Conservation (phyloP, 2,888 invertebrate genomes). For the Machimus rusticus region DNA sequence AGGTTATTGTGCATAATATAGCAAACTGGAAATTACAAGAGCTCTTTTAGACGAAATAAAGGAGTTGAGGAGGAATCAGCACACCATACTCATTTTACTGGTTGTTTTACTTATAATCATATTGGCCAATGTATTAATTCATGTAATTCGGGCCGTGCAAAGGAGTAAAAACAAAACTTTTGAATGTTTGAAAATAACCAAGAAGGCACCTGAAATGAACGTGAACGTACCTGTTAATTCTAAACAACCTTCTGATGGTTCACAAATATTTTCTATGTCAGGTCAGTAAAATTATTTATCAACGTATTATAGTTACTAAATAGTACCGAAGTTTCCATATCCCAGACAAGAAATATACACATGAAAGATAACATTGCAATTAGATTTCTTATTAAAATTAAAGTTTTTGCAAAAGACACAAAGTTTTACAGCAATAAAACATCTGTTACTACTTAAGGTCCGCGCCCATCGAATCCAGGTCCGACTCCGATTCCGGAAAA, state of each 20-base stretch:
- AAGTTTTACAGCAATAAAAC: too few species aligned
- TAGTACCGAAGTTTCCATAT: background rate
- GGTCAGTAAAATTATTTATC: background rate
- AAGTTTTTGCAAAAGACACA: too few species aligned
- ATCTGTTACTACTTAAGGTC: too few species aligned
- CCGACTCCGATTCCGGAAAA: too few species aligned
- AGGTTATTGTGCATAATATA: slow-evolving; percentile 40
- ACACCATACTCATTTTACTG: slow-evolving; percentile 54
- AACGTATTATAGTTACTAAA: background rate
- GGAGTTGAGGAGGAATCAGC: slow-evolving; percentile 54
- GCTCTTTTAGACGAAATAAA: slow-evolving; percentile 54
- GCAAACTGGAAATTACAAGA: slow-evolving; percentile 49
- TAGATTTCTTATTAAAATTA: background rate
- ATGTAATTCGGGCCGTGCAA: background rate
- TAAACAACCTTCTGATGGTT: background rate
- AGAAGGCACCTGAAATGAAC: background rate
- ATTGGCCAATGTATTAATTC: slow-evolving; percentile 22
- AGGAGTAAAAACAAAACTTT: background rate
- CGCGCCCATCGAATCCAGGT: too few species aligned
- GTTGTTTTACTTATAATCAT: slow-evolving; percentile 54
- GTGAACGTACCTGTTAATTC: background rate
- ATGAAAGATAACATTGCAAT: background rate
- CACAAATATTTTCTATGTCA: slow-evolving; percentile 13
- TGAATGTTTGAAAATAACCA: background rate
- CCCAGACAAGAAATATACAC: slow-evolving; percentile 54